A percentile compares a stretch with the other conserved stretches of the same genome.
phyloP scores from a whole-genome alignment of 2,113 vertebrate genomes.

The Anser brachyrhynchus region DNA sequence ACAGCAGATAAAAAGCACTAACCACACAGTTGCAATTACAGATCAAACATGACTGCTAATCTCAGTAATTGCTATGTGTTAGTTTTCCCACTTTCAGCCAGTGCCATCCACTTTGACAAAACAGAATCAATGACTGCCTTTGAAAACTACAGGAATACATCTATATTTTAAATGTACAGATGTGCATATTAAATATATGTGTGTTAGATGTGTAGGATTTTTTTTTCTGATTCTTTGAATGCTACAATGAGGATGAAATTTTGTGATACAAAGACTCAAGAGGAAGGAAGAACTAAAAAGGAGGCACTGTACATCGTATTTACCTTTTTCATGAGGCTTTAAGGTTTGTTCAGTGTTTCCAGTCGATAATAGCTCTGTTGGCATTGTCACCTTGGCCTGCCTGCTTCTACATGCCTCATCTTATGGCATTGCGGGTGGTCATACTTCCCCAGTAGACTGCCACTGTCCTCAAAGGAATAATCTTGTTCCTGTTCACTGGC shows the following conservation, averaged over 20 bases:
- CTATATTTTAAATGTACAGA: not conserved
- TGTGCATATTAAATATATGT: accelerated
- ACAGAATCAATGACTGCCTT: not conserved
- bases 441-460: not conserved
- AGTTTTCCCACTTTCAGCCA: not conserved
- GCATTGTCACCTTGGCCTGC: not conserved
- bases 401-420: not conserved
- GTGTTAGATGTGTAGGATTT: not conserved
- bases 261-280: not conserved
- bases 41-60: not conserved
- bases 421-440: not conserved
- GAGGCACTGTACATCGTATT: not conserved
- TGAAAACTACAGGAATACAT: not conserved
- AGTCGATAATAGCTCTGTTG: not conserved
- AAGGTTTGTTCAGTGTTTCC: not conserved
- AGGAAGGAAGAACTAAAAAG: not conserved
- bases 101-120: not conserved
- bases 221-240: not conserved
- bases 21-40: not conserved
- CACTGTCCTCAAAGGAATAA: not conserved
- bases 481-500: not conserved
- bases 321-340: not conserved
- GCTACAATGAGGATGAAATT: not conserved
- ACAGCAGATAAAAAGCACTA: not conserved
- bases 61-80: not conserved